Percentiles rank a stretch among this genome's conserved stretches.
Evolutionary conservation across 2,113 vertebrate genomes (phyloP).

Genomic region (Thunnus thynnus): DNA sequence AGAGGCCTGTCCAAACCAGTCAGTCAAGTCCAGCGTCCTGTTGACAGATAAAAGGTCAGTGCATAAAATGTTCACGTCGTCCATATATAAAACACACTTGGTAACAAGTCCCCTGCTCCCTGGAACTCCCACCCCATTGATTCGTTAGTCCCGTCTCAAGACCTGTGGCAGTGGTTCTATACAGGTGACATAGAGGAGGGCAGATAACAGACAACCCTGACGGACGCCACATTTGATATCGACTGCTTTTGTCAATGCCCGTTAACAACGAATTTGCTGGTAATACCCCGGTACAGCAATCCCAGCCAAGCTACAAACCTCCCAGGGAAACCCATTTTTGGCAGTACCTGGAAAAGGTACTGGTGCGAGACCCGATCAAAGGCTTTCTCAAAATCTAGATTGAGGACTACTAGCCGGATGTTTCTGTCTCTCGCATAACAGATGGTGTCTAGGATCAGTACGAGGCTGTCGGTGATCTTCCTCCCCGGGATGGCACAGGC

Average conservation of each 20-base stretch:
- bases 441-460: not conserved
- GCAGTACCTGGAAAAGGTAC: conserved; percentile 10
- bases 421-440: not conserved
- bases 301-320: conserved; percentile 16
- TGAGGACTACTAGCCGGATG: not conserved
- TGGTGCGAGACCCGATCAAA: conserved; percentile 20
- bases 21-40: conserved; percentile 16
- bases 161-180: conserved; percentile 23
- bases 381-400: conserved; percentile 9
- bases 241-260: conserved; percentile 25
- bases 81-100: conserved; percentile 16
- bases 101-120: not conserved
- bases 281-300: not conserved
- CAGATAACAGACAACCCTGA: conserved; percentile 28
- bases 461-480: conserved; percentile 26
- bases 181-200: not conserved
- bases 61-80: conserved; percentile 10
- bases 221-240: conserved; percentile 14
- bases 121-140: not conserved
- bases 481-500: not conserved
- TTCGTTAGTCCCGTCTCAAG: conserved; percentile 33
- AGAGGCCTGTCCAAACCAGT: conserved; percentile 1
- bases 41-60: conserved; percentile 20
- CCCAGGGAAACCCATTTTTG: conserved; percentile 8
- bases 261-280: conserved; percentile 9